Conservation (phyloP, 1,140 invertebrate genomes). For the Danaus plexippus region DNA sequence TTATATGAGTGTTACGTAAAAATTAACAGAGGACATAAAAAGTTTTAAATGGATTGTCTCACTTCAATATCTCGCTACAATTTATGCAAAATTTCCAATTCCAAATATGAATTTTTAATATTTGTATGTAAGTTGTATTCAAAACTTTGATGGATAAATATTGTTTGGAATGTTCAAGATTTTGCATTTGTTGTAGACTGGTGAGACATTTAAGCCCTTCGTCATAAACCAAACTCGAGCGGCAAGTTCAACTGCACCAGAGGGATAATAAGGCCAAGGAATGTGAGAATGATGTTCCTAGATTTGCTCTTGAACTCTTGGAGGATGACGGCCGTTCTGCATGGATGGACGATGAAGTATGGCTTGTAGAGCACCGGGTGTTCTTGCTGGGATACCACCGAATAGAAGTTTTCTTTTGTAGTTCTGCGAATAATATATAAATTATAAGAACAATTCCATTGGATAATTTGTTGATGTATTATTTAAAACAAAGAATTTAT, state of each 20-base stretch:
- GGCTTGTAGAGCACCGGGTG: conserved; percentile 51
- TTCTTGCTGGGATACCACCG: conserved; percentile 55
- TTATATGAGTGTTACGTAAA: too few relatives aligned
- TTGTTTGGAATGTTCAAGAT: too few relatives aligned
- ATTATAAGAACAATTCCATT: neutral
- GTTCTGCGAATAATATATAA: conserved; percentile 44
- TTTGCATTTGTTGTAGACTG: too few relatives aligned
- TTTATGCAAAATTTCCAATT: too few relatives aligned
- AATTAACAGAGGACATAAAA: too few relatives aligned
- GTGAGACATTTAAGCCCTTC: neutral
- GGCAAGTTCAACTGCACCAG: conserved; percentile 55
- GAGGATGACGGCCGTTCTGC: conserved; percentile 48
- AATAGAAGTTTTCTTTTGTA: conserved; percentile 46
- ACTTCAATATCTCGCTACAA: too few relatives aligned
- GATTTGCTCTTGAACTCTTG: conserved; percentile 36
- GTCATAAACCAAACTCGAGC: conserved; percentile 60
- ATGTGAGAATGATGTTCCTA: conserved; percentile 55
- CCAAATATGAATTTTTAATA: too few relatives aligned
- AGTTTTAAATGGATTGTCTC: too few relatives aligned
- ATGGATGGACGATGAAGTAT: conserved; percentile 57
- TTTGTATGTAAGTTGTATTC: too few relatives aligned
- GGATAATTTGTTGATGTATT: conserved; percentile 14
- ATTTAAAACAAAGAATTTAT: neutral
- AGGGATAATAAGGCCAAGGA: conserved; percentile 53
- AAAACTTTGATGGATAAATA: too few relatives aligned